phyloP scores from a whole-genome alignment of 1,140 invertebrate genomes.

The Drepana arcuata region DNA sequence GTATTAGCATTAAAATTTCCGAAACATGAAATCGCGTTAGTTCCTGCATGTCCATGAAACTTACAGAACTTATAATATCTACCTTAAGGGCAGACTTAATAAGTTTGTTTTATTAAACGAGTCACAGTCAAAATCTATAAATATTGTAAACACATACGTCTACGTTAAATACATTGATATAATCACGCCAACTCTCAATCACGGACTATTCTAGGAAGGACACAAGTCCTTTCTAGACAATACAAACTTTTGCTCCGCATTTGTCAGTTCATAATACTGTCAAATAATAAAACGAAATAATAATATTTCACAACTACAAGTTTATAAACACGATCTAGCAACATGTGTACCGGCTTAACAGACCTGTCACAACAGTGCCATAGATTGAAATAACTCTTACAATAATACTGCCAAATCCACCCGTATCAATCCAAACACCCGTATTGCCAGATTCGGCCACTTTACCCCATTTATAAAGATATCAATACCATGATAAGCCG shows the following conservation, averaged over 20 bases:
- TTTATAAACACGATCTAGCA: conserved; percentile 12
- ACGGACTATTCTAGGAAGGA: background rate
- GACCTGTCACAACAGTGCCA: conserved; percentile 44
- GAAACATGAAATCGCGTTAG: too few species aligned
- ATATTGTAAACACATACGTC: too few species aligned
- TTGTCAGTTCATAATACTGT: too few species aligned
- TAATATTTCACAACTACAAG: background rate
- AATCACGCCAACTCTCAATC: background rate
- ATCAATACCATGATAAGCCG: conserved; percentile 59
- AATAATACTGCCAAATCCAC: conserved; percentile 23
- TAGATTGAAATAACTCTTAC: too few species aligned
- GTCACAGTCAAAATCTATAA: too few species aligned
- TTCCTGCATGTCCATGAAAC: too few species aligned
- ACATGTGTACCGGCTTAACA: conserved; percentile 23
- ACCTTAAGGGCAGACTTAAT: too few species aligned
- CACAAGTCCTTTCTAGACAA: background rate
- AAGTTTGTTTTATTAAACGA: too few species aligned
- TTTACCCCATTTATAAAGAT: conserved; percentile 63
- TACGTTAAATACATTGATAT: background rate
- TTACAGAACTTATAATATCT: too few species aligned
- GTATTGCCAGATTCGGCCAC: conserved; percentile 53
- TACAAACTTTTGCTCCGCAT: background rate
- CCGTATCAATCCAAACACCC: conserved; percentile 57
- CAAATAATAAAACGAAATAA: too few species aligned
- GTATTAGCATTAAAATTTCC: too few species aligned